These are phyloP conservation scores for Nasonia oneida DNA, from an alignment of 2,888 invertebrate genomes.

Conservation along the genomic window DNA sequence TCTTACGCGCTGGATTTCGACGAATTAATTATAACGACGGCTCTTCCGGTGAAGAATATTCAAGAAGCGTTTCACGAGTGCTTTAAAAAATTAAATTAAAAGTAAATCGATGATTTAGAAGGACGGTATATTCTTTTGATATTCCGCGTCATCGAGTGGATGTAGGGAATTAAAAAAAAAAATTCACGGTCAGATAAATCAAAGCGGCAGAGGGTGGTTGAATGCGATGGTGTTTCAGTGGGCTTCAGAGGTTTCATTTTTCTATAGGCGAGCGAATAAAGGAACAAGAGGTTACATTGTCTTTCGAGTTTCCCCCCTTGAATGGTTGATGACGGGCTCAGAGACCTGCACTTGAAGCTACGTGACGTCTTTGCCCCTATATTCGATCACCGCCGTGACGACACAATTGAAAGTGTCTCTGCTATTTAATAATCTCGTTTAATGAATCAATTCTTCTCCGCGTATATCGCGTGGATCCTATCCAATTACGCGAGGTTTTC, in stretches of 20 bases:
- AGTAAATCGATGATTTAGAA: neutral
- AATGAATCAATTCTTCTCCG: slow-evolving; percentile 39
- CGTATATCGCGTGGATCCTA: neutral
- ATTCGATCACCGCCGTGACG: slow-evolving; percentile 26
- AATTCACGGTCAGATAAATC: slow-evolving; percentile 21
- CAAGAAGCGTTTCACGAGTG: neutral
- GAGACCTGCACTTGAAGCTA: slow-evolving; percentile 3
- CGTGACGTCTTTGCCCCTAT: slow-evolving; percentile 18
- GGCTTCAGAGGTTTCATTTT: slow-evolving; percentile 33
- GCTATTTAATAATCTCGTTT: slow-evolving; percentile 42
- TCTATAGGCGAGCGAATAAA: slow-evolving; percentile 44
- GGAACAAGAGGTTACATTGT: slow-evolving; percentile 55
- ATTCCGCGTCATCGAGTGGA: neutral
- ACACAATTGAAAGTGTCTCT: slow-evolving; percentile 47
- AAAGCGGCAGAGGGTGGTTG: neutral
- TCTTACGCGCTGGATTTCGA: neutral
- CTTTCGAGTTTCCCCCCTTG: slow-evolving; percentile 38
- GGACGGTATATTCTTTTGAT: neutral
- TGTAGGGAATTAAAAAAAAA: neutral
- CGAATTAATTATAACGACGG: neutral
- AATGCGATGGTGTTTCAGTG: slow-evolving; percentile 7
- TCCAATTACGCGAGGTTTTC: slow-evolving; percentile 4
- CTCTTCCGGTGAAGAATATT: neutral
- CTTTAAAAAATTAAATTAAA: neutral
- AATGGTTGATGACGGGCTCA: neutral